Evolutionary conservation across 2,797 vertebrate genomes (phyloP), one percentile per base, ranked within the genome.

Genomic region (Anas bernieri): DNA sequence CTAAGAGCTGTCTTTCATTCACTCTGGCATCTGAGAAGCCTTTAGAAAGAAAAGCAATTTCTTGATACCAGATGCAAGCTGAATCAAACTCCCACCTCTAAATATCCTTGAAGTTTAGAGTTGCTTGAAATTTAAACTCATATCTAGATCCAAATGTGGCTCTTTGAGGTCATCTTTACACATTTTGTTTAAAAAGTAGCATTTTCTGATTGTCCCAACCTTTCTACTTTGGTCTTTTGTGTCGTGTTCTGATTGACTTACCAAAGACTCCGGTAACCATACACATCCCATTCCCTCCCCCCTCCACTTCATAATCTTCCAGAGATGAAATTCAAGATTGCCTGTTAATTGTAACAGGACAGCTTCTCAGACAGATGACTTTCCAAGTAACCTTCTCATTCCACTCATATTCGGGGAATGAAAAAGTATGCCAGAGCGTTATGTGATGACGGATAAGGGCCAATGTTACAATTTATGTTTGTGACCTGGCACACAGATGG

Each of bases 351-450:
- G 83, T 75, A 95, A 87, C 93, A 96, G 94, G 93, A 96, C 88
- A 96, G 79, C 93, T 96, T 96, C 96, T 97, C 94, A 97, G 94
- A 97, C 91, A 92, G 92, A 83, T 90, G 94, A 96, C 92, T 97
- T 97, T 96, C 94, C 95, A 97, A 97, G 78, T 94, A 97, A 96
- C 94, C 93, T 96, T 94, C 92, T 97, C 96, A 96, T 97, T 97
- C 95, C 84, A 90, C 86, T 97, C 95, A 88, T 96, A 93, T 96
- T 96, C 80, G 2, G 69, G 90, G 94, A 95, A 92, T 66, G 54
- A 96, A 87, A 95, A 95, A 95, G 76, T 88, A 72, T 92, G 94
- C 94, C 97, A 97, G 93, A 97, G 92, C 13, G 4, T 92, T 89
- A 95, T 83, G 90, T 93, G 96, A 96, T 96, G 88, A 97, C 55